phyloP scores from a whole-genome alignment of 2,888 invertebrate genomes.

The Dioctria linearis region DNA sequence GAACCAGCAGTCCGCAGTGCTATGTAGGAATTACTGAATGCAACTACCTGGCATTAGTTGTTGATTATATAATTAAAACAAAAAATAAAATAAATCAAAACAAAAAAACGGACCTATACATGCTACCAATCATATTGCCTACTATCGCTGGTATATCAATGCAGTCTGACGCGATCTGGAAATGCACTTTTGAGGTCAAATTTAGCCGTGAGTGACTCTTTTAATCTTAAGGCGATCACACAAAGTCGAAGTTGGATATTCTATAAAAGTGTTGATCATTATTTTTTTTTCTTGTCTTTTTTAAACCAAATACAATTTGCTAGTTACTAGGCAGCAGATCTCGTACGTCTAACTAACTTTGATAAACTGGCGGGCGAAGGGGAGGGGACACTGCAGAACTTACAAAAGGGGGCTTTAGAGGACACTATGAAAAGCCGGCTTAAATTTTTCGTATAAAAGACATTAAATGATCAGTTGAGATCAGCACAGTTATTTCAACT shows the following conservation, averaged over 20 bases:
- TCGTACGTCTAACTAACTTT: neutral
- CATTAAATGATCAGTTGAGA: constrained; percentile 30
- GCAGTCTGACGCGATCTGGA: constrained; percentile 35
- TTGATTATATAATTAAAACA: constrained; percentile 43
- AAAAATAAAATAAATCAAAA: neutral
- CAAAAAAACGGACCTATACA: constrained; percentile 13
- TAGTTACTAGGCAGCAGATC: neutral
- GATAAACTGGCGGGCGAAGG: neutral
- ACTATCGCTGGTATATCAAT: neutral
- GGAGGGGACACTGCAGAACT: constrained; percentile 23
- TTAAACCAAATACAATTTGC: neutral
- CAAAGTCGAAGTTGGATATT: constrained; percentile 25
- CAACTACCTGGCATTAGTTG: constrained; percentile 17
- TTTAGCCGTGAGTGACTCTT: constrained; percentile 35
- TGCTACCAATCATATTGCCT: constrained; percentile 23
- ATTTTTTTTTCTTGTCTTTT: constrained; percentile 32
- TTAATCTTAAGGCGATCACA: constrained; percentile 16
- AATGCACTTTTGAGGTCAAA: constrained; percentile 50
- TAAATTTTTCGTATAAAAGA: constrained; percentile 52
- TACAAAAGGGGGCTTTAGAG: constrained; percentile 16
- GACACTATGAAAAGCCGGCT: constrained; percentile 31
- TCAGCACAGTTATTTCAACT: constrained; percentile 39
- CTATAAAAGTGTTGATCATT: constrained; percentile 53
- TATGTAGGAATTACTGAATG: neutral
- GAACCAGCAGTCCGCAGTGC: neutral